A percentile compares a stretch with the other conserved stretches of the same genome.
phyloP scores from a whole-genome alignment of 2,888 invertebrate genomes.

The Drosophila fungiperda region DNA sequence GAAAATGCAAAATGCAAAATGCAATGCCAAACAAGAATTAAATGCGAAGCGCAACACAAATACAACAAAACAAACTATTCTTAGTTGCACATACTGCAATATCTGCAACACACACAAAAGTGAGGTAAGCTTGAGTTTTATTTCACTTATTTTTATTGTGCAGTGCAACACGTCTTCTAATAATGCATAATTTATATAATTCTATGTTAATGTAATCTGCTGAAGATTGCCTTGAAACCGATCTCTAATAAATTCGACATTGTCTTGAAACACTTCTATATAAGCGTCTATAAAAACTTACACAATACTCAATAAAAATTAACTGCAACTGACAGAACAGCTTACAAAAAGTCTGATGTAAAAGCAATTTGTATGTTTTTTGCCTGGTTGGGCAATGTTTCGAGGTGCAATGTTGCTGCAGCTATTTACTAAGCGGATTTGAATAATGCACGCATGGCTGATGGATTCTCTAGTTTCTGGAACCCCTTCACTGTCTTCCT shows the following conservation, averaged over 20 bases:
- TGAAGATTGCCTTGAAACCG: neutral
- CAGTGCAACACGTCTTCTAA: neutral
- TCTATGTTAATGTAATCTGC: neutral
- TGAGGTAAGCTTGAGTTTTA: neutral
- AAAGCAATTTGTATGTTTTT: slow-evolving; percentile 55
- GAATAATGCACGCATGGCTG: slow-evolving; percentile 32
- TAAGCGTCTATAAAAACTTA: slow-evolving; percentile 7
- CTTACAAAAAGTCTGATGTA: slow-evolving; percentile 57
- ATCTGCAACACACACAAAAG: neutral
- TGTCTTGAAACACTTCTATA: neutral
- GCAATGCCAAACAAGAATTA: slow-evolving; percentile 52
- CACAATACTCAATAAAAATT: slow-evolving; percentile 9
- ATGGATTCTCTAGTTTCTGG: slow-evolving; percentile 1
- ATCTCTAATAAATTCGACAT: neutral
- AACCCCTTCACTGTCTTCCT: neutral
- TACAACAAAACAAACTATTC: neutral
- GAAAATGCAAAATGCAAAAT: slow-evolving; percentile 24
- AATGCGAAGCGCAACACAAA: slow-evolving; percentile 36
- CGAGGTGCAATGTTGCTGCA: slow-evolving; percentile 15
- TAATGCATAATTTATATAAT: neutral
- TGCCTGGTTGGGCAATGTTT: slow-evolving; percentile 2
- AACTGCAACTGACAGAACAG: slow-evolving; percentile 40
- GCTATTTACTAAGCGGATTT: slow-evolving; percentile 48
- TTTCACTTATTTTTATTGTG: neutral
- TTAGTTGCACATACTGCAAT: neutral